phyloP scores from a whole-genome alignment of 2,888 invertebrate species.

The Melieria picta region DNA sequence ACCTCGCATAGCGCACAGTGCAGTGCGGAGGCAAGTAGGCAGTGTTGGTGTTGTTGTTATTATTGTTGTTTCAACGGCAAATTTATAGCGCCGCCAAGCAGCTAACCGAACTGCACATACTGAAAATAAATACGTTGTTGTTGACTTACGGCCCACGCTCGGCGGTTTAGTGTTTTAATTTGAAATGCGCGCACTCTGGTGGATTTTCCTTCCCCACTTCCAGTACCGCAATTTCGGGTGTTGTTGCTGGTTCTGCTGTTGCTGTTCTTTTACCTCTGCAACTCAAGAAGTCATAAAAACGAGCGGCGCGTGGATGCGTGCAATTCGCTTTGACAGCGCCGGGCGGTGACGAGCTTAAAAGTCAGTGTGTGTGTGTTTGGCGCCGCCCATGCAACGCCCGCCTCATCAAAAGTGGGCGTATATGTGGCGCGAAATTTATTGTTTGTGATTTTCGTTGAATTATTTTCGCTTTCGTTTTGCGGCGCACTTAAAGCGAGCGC shows the following conservation, averaged over 20 bases:
- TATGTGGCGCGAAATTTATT: neutral
- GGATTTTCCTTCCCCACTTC: neutral
- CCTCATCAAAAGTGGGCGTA: neutral
- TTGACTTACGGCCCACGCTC: neutral
- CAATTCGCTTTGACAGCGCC: neutral
- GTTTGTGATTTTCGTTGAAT: constrained; percentile 6
- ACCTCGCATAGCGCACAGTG: neutral
- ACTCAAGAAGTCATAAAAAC: neutral
- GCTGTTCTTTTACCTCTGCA: neutral
- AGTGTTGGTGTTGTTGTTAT: no score
- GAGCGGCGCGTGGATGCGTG: neutral
- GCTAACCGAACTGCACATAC: neutral
- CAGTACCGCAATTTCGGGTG: neutral
- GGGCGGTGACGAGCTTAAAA: no score
- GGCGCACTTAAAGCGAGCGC: neutral
- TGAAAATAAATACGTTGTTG: neutral
- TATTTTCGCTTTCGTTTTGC: neutral
- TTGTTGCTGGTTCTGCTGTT: neutral
- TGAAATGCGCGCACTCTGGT: neutral
- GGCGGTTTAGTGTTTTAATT: neutral
- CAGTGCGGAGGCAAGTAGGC: neutral
- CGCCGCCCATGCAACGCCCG: neutral
- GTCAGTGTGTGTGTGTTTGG: no score
- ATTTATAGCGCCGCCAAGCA: neutral
- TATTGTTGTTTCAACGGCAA: neutral